These are phyloP conservation scores for Euwallacea similis DNA, from an alignment of 1,140 invertebrate species.

Conservation along the genomic window DNA sequence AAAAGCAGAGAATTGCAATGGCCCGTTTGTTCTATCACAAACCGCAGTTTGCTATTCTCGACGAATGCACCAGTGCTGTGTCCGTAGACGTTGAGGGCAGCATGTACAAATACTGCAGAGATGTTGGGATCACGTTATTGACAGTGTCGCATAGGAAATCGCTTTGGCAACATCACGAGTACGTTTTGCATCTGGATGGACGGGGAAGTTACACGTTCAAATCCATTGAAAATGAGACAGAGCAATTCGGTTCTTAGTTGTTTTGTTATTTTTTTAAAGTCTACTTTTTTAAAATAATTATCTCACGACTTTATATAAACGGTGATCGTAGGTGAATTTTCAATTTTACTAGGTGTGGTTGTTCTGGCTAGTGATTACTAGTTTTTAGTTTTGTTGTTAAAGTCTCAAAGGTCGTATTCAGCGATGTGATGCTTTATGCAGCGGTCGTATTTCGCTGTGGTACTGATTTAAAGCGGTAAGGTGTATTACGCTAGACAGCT, in stretches of 20 bases:
- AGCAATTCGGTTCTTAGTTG: slow-evolving; percentile 87
- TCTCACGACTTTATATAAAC: no score
- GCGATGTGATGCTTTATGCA: no score
- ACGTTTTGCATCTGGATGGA: slow-evolving; percentile 94
- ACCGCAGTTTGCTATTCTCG: slow-evolving; percentile 97
- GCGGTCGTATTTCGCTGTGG: no score
- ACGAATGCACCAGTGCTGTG: slow-evolving; percentile 98
- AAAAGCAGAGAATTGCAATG: slow-evolving; percentile 98
- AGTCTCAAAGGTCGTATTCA: no score
- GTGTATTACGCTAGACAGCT: no score
- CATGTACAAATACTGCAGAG: slow-evolving; percentile 92
- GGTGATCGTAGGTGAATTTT: no score
- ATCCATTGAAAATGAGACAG: slow-evolving; percentile 80
- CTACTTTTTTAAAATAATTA: no score
- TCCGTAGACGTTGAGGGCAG: slow-evolving; percentile 96
- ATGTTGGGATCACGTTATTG: slow-evolving; percentile 91
- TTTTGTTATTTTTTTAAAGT: no score
- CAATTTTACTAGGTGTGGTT: no score
- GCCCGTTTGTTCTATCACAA: slow-evolving; percentile 94
- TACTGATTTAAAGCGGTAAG: no score
- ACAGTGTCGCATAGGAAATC: slow-evolving; percentile 97
- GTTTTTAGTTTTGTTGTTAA: no score
- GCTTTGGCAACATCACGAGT: slow-evolving; percentile 96
- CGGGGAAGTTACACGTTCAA: slow-evolving; percentile 85
- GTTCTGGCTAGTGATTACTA: no score